Base-by-base conservation (phyloP, 2,888 invertebrate species). In the Linnaemya tessellans region DNA sequence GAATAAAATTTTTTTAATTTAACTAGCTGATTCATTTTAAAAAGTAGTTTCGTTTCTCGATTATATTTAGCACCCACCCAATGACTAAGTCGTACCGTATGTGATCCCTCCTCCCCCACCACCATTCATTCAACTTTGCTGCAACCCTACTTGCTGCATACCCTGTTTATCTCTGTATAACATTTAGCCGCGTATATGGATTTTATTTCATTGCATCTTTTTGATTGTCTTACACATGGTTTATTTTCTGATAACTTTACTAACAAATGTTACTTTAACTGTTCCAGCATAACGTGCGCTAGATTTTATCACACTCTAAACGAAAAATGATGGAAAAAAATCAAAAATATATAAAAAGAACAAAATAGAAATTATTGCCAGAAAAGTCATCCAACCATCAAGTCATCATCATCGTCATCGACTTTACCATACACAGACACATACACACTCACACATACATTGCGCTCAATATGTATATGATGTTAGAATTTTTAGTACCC, bases 231-330 rank as follows among this genome's bases (percentile, higher is more conserved):
- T 80, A 64, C 85, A 82, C 85, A 67, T 85, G 82, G 79, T 77
- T 82, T 71, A 75, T 67, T 82, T 80, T 82, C 75, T 82, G 85
- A 82, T 85, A 82, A 85, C 81, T 85, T 82, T 82, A 60, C 79
- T 70, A 85, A 65, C 85, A 85, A 85, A 85, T 82, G 82, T 85
- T 85, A 75, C 82, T 82, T 85, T 80, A 84, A 81, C 80, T 81
- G 78, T 68, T 84, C 78, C 73, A 84, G 73, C 71, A 70, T 80
- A 82, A 82, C 79, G 85, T 85, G 79, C 75, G 79, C 79, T 73
- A 71, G 79, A 85, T 85, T 71, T 80, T 82, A 81, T 84, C 84
- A 64, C 20, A 43, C 62, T 58, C 54, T 43, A 64, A 51, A 67
- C 22, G 62, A 43, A 71, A 80, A 67, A 41, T 25, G 20, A 58